Base-by-base conservation (phyloP, 2,888 invertebrate species). In the Drosophila mettleri region DNA sequence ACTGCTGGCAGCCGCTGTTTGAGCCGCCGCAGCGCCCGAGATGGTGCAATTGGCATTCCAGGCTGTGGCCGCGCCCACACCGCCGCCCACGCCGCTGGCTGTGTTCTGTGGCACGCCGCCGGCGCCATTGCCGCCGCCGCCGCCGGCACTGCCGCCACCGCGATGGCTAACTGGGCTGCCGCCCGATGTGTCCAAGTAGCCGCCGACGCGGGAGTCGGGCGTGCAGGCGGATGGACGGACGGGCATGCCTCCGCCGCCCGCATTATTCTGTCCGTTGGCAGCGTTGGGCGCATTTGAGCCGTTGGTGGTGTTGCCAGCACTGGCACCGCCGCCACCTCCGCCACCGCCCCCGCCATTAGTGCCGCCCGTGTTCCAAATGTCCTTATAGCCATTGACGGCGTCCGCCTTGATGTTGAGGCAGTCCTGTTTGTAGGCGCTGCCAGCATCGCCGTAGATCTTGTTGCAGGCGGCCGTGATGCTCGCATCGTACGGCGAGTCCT, bases 401-500 rank as follows among this genome's bases (percentile, higher is more conserved):
- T 92, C 92, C 92, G 96, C 93, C 93, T 94, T 88, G 51, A 92
- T 90, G 65, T 91, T 92, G 68, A 96, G 95, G 93, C 96, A 96
- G 91, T 97, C 96, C 89, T 95, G 94, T 90, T 96, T 97, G 86
- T 93, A 93, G 72, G 92, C 89, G 59, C 91, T 90, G 79, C 76
- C 76, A 27, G 92, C 92, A 66, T 92, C 92, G 66, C 90, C 90
- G 63, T 92, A 92, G 78, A 92, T 92, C 92, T 97, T 97, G 92
- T 97, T 97, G 74, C 94, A 94, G 43, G 96, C 96, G 31, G 97
- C 96, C 74, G 96, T 96, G 78, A 97, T 97, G 78, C 97, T 97
- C 29, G 97, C 97, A 90, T 97, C 97, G 93, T 97, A 97, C 0
- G 97, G 97, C 53, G 97, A 97, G 91, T 97, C 97, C 93, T 97